Conservation (phyloP, 2,797 vertebrate genomes). For the Hippopotamyrus pictus region DNA sequence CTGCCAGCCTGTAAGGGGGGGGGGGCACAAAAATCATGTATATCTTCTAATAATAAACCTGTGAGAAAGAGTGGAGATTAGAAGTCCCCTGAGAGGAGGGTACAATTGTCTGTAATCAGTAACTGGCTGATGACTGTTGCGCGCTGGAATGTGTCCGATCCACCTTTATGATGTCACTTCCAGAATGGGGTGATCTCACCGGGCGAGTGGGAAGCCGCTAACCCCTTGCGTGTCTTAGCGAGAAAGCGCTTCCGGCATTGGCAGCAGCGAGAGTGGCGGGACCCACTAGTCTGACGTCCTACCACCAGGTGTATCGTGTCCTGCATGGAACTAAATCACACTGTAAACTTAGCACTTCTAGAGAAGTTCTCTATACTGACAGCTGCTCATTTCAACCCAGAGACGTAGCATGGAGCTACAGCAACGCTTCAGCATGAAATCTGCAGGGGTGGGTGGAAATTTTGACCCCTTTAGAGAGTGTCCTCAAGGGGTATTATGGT, state of each 20-base stretch:
- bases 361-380: not conserved
- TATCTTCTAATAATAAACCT: slow-evolving; percentile 28
- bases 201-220: not conserved
- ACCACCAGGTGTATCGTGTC: not conserved
- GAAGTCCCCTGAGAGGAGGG: slow-evolving; percentile 30
- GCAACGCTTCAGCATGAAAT: not conserved
- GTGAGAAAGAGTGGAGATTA: not conserved
- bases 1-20: slow-evolving; percentile 29
- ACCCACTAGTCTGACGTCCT: not conserved
- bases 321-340: not conserved
- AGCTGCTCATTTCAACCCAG: not conserved
- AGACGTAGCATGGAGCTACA: not conserved
- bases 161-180: slow-evolving; percentile 49
- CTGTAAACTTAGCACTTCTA: not conserved
- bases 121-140: slow-evolving; percentile 46
- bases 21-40: slow-evolving; percentile 31
- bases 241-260: not conserved
- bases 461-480: not conserved
- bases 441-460: too few relatives aligned
- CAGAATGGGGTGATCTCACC: not conserved
- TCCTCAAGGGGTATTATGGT: not conserved
- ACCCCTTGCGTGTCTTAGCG: not conserved
- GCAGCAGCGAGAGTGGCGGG: too few relatives aligned
- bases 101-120: slow-evolving; percentile 51
- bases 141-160: slow-evolving; percentile 51